These are phyloP conservation scores for Colistium nudipinnis DNA, from an alignment of 2,113 vertebrate genomes.

Conservation along the genomic window DNA sequence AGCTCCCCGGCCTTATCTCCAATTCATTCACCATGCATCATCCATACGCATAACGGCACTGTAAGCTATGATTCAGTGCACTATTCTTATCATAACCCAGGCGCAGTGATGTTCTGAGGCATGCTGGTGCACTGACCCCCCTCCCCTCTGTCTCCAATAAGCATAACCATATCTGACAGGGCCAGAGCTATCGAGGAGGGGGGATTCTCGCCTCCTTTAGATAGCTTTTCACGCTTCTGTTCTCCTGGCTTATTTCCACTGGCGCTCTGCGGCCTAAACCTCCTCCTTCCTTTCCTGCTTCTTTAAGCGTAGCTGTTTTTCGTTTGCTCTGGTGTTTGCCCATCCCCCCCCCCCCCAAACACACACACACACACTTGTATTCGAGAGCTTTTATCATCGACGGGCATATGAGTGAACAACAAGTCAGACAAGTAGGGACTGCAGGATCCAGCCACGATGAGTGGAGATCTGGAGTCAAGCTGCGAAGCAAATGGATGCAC, in stretches of 20 bases:
- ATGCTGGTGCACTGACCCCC: constrained; percentile 72
- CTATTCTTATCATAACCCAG: constrained; percentile 70
- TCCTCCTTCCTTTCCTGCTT: neutral
- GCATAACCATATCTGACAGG: constrained; percentile 78
- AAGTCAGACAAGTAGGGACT: constrained; percentile 13
- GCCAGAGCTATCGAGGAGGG: constrained; percentile 64
- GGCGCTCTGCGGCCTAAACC: constrained; percentile 16
- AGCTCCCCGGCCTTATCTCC: constrained; percentile 56
- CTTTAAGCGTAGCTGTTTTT: constrained; percentile 36
- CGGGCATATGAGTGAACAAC: constrained; percentile 54
- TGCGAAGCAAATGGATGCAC: constrained; percentile 32
- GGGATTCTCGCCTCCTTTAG: constrained; percentile 53
- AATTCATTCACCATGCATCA: constrained; percentile 66
- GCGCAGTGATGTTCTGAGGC: constrained; percentile 64
- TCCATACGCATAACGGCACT: constrained; percentile 60
- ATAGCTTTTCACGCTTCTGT: constrained; percentile 64
- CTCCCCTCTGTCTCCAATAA: constrained; percentile 63
- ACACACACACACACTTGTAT: constrained; percentile 19
- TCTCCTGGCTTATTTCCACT: constrained; percentile 58
- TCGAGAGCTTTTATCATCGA: constrained; percentile 33
- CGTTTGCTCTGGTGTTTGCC: constrained; percentile 39
- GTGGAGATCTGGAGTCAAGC: constrained; percentile 14
- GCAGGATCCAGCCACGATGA: constrained; percentile 23
- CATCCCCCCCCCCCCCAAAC: neutral
- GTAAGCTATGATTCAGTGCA: constrained; percentile 70